Percentiles rank a stretch among this genome's conserved stretches.
phyloP scores from a whole-genome alignment of 64 coral and sea anemone genomes.

The Astreopora myriophthalma region DNA sequence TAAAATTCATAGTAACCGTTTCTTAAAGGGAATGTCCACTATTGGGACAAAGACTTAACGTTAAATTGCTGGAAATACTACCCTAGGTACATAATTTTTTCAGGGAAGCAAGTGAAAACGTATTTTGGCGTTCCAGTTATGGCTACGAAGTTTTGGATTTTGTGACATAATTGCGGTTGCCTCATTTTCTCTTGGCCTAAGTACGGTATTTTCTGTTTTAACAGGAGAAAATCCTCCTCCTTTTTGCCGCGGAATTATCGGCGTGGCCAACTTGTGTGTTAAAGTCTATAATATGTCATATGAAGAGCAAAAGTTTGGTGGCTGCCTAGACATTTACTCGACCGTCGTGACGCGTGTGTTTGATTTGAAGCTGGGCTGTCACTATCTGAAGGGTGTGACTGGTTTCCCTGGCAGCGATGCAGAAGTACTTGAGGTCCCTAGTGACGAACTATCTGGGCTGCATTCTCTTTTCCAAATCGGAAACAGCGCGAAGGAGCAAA shows the following conservation, averaged over 20 bases:
- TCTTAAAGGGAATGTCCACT: no score
- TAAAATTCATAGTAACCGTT: no score
- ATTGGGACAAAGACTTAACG: no score
- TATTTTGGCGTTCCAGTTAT: no score
- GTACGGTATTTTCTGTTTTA: background rate
- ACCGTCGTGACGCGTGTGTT: background rate
- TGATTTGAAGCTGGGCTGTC: slow-evolving; percentile 9
- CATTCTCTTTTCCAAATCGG: background rate
- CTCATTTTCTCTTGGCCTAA: background rate
- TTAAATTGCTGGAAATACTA: no score
- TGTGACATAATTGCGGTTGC: no score
- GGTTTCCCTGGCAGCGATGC: background rate
- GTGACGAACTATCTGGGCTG: background rate
- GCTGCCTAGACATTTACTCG: background rate
- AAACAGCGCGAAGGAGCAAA: background rate
- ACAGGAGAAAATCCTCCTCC: slow-evolving; percentile 4
- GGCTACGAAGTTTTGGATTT: no score
- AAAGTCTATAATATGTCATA: slow-evolving; percentile 6
- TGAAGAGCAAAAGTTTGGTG: background rate
- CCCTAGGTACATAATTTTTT: no score
- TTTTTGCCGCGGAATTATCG: background rate
- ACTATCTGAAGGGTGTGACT: background rate
- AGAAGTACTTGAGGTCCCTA: background rate
- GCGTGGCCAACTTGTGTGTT: background rate
- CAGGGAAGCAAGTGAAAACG: no score